These are phyloP conservation scores for Drosophila melanosoma DNA, from an alignment of 2,888 invertebrate genomes.

Conservation along the genomic window DNA sequence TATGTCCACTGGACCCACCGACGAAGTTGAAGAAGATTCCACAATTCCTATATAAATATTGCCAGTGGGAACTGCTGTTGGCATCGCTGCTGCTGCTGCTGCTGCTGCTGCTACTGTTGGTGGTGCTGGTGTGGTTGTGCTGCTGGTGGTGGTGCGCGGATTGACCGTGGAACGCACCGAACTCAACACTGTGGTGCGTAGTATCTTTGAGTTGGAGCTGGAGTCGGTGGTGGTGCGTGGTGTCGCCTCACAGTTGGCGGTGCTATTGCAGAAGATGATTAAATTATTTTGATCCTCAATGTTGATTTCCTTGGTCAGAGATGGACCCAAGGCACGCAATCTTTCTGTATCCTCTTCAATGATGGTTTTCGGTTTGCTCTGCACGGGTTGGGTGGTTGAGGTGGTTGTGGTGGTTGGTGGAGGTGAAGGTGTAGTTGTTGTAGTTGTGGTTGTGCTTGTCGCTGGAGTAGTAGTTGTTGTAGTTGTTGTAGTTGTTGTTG, in stretches of 20 bases:
- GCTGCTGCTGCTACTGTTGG: constrained; percentile 15
- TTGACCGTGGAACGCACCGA: constrained; percentile 84
- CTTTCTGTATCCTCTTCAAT: constrained; percentile 77
- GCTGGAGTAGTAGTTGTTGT: constrained; percentile 28
- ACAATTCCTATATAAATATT: constrained; percentile 57
- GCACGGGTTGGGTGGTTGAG: constrained; percentile 22
- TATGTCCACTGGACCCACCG: constrained; percentile 49
- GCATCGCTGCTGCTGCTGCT: constrained; percentile 7
- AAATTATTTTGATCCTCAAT: constrained; percentile 83
- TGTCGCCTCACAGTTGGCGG: constrained; percentile 80
- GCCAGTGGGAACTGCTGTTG: constrained; percentile 13
- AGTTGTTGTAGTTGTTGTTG: constrained; percentile 21
- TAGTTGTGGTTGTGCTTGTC: constrained; percentile 23
- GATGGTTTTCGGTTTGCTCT: constrained; percentile 53
- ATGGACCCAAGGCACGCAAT: constrained; percentile 76
- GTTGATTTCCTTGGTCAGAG: constrained; percentile 76
- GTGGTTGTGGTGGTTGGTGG: constrained; percentile 36
- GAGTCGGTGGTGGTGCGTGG: constrained; percentile 82
- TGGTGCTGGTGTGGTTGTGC: constrained; percentile 8
- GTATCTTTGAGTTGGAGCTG: constrained; percentile 85
- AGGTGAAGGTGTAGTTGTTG: constrained; percentile 19
- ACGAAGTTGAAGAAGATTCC: constrained; percentile 50
- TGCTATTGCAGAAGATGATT: constrained; percentile 83
- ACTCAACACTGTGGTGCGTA: constrained; percentile 86
- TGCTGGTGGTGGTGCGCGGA: constrained; percentile 62